Evolutionary conservation across 2,113 vertebrate genomes (phyloP).

Genomic region (Miniopterus natalensis): DNA sequence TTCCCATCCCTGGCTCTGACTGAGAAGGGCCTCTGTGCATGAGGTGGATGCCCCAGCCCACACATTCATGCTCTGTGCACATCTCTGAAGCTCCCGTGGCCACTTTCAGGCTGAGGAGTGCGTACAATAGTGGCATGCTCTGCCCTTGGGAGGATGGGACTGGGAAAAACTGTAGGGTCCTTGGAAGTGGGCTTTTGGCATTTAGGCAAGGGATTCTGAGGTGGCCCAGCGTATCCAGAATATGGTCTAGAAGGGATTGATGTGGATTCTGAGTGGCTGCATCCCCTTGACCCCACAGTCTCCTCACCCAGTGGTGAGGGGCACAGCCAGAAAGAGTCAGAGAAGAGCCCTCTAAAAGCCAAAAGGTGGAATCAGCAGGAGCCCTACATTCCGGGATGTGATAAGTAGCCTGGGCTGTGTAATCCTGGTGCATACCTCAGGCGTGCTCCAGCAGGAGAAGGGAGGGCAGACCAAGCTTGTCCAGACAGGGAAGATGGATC

Average conservation of each 20-base stretch:
- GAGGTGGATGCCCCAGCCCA: neutral
- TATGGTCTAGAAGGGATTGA: neutral
- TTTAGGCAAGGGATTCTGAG: slow-evolving; percentile 32
- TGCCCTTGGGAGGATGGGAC: neutral
- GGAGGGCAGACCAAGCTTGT: slow-evolving; percentile 61
- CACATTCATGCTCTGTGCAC: neutral
- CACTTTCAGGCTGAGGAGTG: neutral
- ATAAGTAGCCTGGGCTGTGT: neutral
- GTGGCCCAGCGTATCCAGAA: neutral
- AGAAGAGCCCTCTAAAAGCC: neutral
- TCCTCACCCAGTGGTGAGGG: neutral
- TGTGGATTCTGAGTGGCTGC: neutral
- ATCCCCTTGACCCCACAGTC: neutral
- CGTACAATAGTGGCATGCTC: neutral
- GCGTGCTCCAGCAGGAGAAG: slow-evolving; percentile 67
- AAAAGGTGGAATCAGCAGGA: neutral
- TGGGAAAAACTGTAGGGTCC: neutral
- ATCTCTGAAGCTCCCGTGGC: neutral
- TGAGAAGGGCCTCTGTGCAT: neutral
- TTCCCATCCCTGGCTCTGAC: neutral
- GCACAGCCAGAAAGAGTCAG: neutral
- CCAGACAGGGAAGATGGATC: slow-evolving; percentile 53
- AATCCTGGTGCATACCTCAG: neutral
- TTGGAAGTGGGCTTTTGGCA: neutral
- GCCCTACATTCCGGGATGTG: neutral